A percentile compares a stretch with the other conserved stretches of the same genome.
These are phyloP conservation scores for Poecilia velifera DNA, from an alignment of 2,797 vertebrate species.

Conservation along the genomic window DNA sequence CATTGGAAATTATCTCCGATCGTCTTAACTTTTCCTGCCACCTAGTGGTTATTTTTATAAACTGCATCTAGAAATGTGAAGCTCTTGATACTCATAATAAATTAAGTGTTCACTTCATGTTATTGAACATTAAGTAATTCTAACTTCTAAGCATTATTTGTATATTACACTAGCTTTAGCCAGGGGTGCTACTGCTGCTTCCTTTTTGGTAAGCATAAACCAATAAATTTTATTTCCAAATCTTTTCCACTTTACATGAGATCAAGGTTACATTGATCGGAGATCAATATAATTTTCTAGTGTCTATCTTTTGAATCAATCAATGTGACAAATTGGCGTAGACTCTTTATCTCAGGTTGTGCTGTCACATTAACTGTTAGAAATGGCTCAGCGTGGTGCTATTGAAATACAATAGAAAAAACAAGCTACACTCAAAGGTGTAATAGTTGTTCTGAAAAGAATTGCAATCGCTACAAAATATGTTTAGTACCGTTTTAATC, in stretches of 20 bases:
- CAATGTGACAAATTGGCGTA: neutral
- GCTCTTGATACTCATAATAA: neutral
- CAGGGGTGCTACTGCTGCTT: neutral
- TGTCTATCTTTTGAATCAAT: neutral
- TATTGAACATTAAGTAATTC: neutral
- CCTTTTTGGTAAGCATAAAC: neutral
- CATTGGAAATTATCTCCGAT: neutral
- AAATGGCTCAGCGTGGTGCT: conserved; percentile 6
- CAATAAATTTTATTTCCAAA: neutral
- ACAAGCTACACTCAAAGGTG: neutral
- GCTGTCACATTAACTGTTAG: conserved; percentile 27
- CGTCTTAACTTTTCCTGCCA: conserved; percentile 40
- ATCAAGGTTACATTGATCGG: neutral
- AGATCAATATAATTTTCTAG: neutral
- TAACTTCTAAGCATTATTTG: neutral
- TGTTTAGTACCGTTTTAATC: neutral
- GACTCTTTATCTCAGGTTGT: neutral
- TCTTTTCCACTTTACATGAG: neutral
- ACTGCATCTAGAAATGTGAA: neutral
- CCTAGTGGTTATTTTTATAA: conserved; percentile 54
- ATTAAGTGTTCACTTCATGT: neutral
- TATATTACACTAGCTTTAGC: neutral
- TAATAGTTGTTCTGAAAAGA: neutral
- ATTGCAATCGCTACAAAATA: neutral
- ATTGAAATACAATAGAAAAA: neutral